Evolutionary conservation across 2,888 invertebrate species (phyloP), one percentile per base, ranked within the genome.

Genomic region (Ferdinandea cuprea): DNA sequence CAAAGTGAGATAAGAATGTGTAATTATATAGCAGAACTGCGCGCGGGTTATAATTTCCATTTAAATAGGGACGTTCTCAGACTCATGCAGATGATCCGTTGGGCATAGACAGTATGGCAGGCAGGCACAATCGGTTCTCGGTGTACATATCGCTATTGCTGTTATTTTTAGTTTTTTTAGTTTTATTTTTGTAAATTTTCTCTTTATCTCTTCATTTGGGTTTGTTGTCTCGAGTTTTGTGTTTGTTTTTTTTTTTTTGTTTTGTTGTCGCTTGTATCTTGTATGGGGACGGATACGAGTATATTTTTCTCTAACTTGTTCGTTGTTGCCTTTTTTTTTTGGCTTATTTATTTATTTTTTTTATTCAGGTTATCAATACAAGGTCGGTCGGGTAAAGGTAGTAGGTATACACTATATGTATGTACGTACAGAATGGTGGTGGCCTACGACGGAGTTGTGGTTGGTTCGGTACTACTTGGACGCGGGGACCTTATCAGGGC

Each of bases 341-440:
- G 48, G 59, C 54, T 42, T 44, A 11, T 61, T 80, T 63, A 50
- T 13, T 54, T 28, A 28, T 63, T 54, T 68, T 73, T 63, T 80
- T 69, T 81, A 81, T 61, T 81, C 81, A 81, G 81, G 81, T 81
- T 81, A 81, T 81, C 81, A 81, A 77, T 81, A 77, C 81, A 81
- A 81, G 81, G 81, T 81, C 81, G 81, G 81, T 76, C 71, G 81
- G 81, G 81, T 77, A 81, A 81, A 81, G 81, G 81, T 80, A 80
- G 71, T 40, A 46, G 50, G 32, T 35, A 56, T 0, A 4, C 15
- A 30, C 21, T 32, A 37, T 44, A 44, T 42, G 25, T 30, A 19
- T 56, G 28, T 50, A 15, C 5, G 37, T 37, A n/a, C n/a, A n/a
- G n/a, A n/a, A n/a, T n/a, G n/a, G 13, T 40, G 15, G 40, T 15